A percentile compares a stretch with the other conserved stretches of the same genome.
Conservation (phyloP, 2,113 vertebrate genomes). For the Megaleporinus macrocephalus region DNA sequence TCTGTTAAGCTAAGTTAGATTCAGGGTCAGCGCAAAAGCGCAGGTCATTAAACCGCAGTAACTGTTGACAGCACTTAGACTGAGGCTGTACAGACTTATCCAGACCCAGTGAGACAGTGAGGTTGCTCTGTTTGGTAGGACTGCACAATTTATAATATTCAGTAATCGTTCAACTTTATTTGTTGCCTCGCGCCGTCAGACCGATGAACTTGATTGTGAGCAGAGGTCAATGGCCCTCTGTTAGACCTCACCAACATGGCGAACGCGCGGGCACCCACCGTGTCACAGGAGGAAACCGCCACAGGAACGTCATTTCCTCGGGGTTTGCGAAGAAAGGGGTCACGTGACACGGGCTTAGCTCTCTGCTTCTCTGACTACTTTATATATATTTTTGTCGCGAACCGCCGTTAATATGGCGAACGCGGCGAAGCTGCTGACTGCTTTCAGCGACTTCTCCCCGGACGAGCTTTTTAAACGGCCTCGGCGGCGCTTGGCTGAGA, state of each 20-base stretch:
- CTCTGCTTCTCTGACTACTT: constrained; percentile 77
- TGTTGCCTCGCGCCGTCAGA: neutral
- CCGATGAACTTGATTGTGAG: neutral
- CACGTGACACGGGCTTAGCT: constrained; percentile 79
- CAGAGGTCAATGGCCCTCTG: constrained; percentile 24
- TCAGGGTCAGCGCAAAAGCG: neutral
- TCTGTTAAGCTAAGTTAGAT: no score
- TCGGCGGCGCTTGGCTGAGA: neutral
- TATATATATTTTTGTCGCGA: constrained; percentile 55
- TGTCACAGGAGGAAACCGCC: constrained; percentile 56
- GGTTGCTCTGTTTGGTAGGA: no score
- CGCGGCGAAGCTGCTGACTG: constrained; percentile 19
- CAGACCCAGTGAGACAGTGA: neutral
- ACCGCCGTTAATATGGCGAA: constrained; percentile 55
- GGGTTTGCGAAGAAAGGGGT: constrained; percentile 49
- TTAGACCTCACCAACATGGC: constrained; percentile 64
- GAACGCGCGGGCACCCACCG: neutral
- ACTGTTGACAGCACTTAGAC: neutral
- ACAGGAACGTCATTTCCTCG: constrained; percentile 74
- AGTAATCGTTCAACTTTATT: neutral
- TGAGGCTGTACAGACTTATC: no score
- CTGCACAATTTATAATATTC: no score
- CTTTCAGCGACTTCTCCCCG: neutral
- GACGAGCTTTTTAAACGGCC: neutral
- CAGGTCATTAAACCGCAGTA: neutral